Evolutionary conservation across 1,140 invertebrate genomes (phyloP).

Genomic region (Macrobrachium rosenbergii): DNA sequence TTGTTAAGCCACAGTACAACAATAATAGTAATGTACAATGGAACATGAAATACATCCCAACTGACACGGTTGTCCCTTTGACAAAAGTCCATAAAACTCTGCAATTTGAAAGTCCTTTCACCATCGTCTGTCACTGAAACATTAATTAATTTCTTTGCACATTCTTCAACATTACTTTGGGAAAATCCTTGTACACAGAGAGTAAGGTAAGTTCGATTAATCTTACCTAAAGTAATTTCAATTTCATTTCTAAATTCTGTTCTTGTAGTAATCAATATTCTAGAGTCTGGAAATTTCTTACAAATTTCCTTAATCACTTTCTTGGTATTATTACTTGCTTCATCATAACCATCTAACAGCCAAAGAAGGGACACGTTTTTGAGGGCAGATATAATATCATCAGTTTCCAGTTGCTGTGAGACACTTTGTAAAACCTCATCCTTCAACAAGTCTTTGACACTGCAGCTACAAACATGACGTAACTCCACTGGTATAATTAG

Average conservation of each 20-base stretch:
- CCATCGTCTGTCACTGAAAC: neutral
- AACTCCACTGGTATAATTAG: neutral
- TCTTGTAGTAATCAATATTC: conserved; percentile 8
- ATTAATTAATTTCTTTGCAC: neutral
- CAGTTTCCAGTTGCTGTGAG: neutral
- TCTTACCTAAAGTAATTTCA: neutral
- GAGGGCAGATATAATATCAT: conserved; percentile 5
- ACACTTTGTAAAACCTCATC: neutral
- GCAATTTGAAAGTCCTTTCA: too few species aligned
- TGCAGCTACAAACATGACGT: neutral
- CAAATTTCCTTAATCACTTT: neutral
- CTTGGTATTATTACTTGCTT: neutral
- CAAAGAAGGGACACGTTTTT: neutral
- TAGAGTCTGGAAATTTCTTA: neutral
- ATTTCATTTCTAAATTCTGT: conserved; percentile 8
- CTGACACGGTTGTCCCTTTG: too few species aligned
- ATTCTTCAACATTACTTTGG: neutral
- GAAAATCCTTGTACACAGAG: neutral
- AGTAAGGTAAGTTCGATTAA: neutral
- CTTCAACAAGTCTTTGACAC: neutral
- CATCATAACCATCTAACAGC: conserved; percentile 11
- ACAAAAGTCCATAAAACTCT: too few species aligned
- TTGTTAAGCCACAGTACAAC: too few species aligned
- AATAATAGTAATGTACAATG: too few species aligned
- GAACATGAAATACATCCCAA: too few species aligned